Evolutionary conservation across 2,888 invertebrate species (phyloP), one percentile per base, ranked within the genome.

Genomic region (Andrena haemorrhoa): DNA sequence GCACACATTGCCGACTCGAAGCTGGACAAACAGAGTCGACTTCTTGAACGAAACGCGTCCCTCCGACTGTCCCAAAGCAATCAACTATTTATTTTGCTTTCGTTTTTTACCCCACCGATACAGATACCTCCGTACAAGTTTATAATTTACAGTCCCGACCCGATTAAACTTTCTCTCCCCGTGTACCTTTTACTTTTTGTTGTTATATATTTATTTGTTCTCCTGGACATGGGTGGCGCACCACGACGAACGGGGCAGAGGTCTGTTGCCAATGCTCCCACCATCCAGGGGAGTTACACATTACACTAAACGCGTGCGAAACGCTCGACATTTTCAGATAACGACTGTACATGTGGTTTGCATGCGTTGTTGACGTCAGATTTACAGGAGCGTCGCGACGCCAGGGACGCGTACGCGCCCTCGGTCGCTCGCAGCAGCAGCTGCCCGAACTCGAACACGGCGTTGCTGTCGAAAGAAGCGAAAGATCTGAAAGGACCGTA

Each of bases 401-500:
- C 85, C 73, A 88, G 86, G 77, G 91, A 93, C 86, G 89, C 89
- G 74, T 92, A 93, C 80, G 85, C 86, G 79, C 92, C 93, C 49
- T 85, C 91, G 65, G 94, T 93, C 60, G 90, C 91, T 79, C 92
- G 94, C 79, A 94, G 93, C 86, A 92, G 92, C 85, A 94, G 94
- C 90, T 93, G 94, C 78, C 94, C 94, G 31, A 92, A 93, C 88
- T 92, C 94, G 82, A 94, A 93, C 89, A 93, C 94, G 82, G 91
- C 93, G 60, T 91, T 93, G 75, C 91, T 94, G 66, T 93, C 92
- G 83, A 94, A 92, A 92, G 93, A 94, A 85, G 91, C 94, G 72
- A 94, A 94, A 92, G 95, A 94, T 91, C 94, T 94, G 89, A 95
- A 95, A 93, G 95, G 95, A 91, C 95, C 95, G 84, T 95, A 95